phyloP scores from a whole-genome alignment of 2,113 vertebrate genomes.

The Camelus bactrianus region DNA sequence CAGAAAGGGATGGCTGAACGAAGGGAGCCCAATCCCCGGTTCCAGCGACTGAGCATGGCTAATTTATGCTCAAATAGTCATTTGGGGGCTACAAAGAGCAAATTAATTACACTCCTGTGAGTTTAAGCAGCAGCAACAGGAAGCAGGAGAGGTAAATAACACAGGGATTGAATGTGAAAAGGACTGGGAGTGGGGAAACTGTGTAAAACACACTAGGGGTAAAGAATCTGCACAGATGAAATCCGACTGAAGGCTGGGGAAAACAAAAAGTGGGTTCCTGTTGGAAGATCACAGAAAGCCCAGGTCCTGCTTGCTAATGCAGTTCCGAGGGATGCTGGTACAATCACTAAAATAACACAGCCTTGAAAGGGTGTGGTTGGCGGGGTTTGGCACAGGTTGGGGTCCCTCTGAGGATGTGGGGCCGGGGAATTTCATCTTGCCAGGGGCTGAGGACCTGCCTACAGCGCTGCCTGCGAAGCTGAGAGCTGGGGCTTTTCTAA shows the following conservation, averaged over 20 bases:
- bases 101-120: constrained; percentile 53
- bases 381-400: neutral
- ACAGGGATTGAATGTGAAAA: neutral
- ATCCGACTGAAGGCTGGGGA: neutral
- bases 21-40: neutral
- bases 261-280: constrained; percentile 8
- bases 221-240: constrained; percentile 10
- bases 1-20: neutral
- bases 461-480: neutral
- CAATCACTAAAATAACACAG: neutral
- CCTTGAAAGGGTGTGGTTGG: neutral
- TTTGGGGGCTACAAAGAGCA: constrained; percentile 50
- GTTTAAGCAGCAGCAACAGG: neutral
- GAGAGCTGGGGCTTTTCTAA: neutral
- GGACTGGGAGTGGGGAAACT: neutral
- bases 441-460: neutral
- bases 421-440: neutral
- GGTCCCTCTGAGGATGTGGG: neutral
- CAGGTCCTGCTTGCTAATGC: neutral
- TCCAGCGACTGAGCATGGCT: constrained; percentile 1
- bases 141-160: constrained; percentile 10
- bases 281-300: neutral
- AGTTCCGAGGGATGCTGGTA: neutral
- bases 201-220: neutral
- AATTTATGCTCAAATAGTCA: constrained; percentile 36